Conservation (phyloP, 2,888 invertebrate species). For the Esperia sulphurella region DNA sequence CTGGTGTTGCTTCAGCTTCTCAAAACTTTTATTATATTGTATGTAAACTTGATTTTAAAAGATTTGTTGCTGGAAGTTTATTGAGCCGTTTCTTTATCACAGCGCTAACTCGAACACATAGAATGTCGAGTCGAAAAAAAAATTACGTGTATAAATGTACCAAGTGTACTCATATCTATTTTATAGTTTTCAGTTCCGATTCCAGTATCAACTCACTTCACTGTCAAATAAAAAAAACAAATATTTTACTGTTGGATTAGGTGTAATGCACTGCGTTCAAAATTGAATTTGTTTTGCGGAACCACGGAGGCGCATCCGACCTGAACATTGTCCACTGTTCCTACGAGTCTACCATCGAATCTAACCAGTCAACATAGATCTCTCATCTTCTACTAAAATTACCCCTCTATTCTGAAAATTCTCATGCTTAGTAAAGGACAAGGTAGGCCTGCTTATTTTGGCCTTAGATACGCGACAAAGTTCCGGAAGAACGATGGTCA, state of each 20-base stretch:
- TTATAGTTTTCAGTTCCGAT: too few relatives aligned
- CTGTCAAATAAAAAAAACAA: neutral
- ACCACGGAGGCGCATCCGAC: constrained; percentile 33
- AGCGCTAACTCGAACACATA: too few relatives aligned
- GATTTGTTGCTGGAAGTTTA: too few relatives aligned
- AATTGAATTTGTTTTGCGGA: constrained; percentile 44
- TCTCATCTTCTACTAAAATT: neutral
- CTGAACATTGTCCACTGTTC: constrained; percentile 21
- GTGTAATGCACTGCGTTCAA: constrained; percentile 20
- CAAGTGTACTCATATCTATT: too few relatives aligned
- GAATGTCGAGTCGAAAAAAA: too few relatives aligned
- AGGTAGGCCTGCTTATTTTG: constrained; percentile 12
- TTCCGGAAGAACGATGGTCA: constrained; percentile 33
- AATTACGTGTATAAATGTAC: too few relatives aligned
- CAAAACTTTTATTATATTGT: too few relatives aligned
- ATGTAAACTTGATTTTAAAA: too few relatives aligned
- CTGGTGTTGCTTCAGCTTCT: too few relatives aligned
- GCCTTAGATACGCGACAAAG: constrained; percentile 16
- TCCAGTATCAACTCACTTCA: too few relatives aligned
- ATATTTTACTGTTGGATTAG: neutral
- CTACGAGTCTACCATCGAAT: constrained; percentile 9
- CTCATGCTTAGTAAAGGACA: constrained; percentile 4
- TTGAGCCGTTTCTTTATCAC: too few relatives aligned
- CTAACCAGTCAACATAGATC: constrained; percentile 18
- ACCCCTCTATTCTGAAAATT: neutral